These are phyloP conservation scores for Mystacornis crossleyi DNA, from an alignment of 2,113 vertebrate species.

Conservation along the genomic window DNA sequence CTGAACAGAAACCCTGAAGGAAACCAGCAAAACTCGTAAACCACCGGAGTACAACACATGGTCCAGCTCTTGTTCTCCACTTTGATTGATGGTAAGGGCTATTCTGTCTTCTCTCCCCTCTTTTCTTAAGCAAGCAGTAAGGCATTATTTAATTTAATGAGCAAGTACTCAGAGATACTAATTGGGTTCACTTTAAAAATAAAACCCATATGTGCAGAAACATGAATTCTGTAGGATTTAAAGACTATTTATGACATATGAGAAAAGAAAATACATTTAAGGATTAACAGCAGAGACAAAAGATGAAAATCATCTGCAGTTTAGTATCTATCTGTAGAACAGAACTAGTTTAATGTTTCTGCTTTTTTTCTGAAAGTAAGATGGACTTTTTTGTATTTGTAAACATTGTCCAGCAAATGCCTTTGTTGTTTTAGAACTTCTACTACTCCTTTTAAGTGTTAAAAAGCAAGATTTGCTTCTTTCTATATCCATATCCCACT, in stretches of 20 bases:
- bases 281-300: not conserved
- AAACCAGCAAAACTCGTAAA: not conserved
- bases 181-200: not conserved
- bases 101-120: not conserved
- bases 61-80: not conserved
- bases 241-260: not conserved
- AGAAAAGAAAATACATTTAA: not conserved
- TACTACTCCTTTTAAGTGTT: not conserved
- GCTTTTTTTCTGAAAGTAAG: not conserved
- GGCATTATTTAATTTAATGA: not conserved
- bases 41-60: fast-evolving
- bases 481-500: not conserved
- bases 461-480: not conserved
- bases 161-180: not conserved
- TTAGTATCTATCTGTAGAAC: not conserved
- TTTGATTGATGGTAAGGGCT: not conserved
- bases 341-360: not conserved
- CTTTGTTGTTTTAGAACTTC: not conserved
- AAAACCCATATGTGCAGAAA: not conserved
- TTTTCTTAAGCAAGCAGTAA: not conserved
- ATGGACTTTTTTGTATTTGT: not conserved
- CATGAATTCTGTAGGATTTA: not conserved
- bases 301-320: not conserved
- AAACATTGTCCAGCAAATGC: not conserved
- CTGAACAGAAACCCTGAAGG: not conserved